phyloP scores from a whole-genome alignment of 2,888 invertebrate genomes.

The Ennomos quercinarius region DNA sequence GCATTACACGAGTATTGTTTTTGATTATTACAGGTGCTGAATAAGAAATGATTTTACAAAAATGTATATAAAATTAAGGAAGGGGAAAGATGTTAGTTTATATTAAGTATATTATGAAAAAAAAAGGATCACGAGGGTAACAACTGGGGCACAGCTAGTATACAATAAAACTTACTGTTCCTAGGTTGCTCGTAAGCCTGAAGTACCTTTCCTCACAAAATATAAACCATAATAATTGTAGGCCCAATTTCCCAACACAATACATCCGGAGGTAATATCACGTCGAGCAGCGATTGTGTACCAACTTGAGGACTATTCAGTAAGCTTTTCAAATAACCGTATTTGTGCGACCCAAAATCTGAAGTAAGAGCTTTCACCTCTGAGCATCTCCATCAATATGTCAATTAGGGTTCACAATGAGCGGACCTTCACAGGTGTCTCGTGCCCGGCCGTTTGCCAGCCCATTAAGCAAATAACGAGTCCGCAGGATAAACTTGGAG shows the following conservation, averaged over 20 bases:
- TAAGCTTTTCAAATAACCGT: constrained; percentile 36
- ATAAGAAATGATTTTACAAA: too few relatives aligned
- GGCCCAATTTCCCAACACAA: constrained; percentile 27
- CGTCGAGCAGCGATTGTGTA: constrained; percentile 31
- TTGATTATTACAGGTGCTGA: too few relatives aligned
- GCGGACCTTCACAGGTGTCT: constrained; percentile 71
- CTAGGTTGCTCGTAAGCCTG: constrained; percentile 5
- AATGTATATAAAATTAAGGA: too few relatives aligned
- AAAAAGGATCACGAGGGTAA: too few relatives aligned
- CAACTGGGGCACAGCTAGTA: too few relatives aligned
- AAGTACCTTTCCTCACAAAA: constrained; percentile 16
- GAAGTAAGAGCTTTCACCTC: constrained; percentile 47
- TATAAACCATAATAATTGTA: constrained; percentile 20
- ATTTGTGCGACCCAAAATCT: constrained; percentile 40
- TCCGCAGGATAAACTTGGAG: constrained; percentile 82
- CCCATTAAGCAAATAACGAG: constrained; percentile 84
- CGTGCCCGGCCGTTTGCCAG: constrained; percentile 74
- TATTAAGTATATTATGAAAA: too few relatives aligned
- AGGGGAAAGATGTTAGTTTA: too few relatives aligned
- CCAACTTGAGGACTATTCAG: constrained; percentile 30
- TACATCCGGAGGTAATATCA: constrained; percentile 25
- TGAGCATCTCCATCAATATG: constrained; percentile 68
- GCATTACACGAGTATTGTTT: too few relatives aligned
- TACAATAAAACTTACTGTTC: constrained; percentile 10
- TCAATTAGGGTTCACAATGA: constrained; percentile 71